Conservation (phyloP, 1,140 invertebrate genomes). For the Rhopalosiphum padi region DNA sequence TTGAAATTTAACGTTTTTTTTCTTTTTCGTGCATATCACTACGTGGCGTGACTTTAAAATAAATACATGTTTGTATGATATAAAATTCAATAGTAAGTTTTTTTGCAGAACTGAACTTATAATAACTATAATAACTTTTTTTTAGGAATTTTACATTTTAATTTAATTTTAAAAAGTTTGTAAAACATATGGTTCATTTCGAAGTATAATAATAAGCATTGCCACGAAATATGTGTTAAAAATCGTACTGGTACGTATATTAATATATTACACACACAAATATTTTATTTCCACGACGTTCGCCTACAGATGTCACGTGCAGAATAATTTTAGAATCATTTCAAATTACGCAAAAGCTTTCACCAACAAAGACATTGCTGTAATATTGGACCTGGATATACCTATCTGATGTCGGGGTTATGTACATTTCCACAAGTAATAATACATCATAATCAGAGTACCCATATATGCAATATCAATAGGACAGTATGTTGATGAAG, state of each 20-base stretch:
- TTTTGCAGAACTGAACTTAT: background rate
- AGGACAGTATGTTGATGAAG: background rate
- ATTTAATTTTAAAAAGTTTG: background rate
- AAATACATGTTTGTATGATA: background rate
- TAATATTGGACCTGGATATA: background rate
- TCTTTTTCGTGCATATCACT: background rate
- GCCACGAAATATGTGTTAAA: background rate
- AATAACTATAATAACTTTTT: background rate
- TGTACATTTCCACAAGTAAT: background rate
- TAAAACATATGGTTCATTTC: background rate
- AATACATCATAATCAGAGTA: background rate
- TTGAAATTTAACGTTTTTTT: background rate
- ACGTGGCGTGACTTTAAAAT: background rate
- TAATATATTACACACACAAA: background rate
- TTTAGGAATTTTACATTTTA: background rate
- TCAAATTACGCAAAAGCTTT: background rate
- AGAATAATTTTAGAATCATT: background rate
- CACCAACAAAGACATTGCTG: background rate
- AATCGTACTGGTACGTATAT: background rate
- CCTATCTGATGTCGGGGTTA: background rate
- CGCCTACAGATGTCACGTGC: background rate
- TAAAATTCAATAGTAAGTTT: background rate
- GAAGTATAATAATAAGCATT: background rate
- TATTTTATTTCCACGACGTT: background rate
- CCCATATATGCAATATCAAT: background rate